These are phyloP conservation scores for Dolichoris vasculosae DNA, from an alignment of 1,140 invertebrate species.

Conservation along the genomic window DNA sequence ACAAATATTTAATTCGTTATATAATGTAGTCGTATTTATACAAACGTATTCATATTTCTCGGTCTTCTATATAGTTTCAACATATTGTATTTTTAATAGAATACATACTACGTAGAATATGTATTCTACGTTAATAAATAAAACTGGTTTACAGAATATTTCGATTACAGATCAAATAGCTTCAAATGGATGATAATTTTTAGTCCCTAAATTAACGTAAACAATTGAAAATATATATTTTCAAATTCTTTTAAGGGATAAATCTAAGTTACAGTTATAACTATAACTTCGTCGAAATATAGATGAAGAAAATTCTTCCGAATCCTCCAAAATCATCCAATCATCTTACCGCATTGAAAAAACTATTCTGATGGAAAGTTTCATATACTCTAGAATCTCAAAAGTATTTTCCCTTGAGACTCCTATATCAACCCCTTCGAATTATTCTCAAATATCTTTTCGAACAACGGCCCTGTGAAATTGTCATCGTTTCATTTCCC, in stretches of 20 bases:
- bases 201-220: too few relatives aligned
- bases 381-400: not conserved
- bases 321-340: not conserved
- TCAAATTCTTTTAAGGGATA: not conserved
- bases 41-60: too few relatives aligned
- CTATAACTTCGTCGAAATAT: not conserved
- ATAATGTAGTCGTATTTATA: too few relatives aligned
- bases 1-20: too few relatives aligned
- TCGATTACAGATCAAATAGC: too few relatives aligned
- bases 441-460: slow-evolving; percentile 36
- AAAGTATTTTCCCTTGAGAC: not conserved
- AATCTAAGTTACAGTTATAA: not conserved
- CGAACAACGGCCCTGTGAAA: slow-evolving; percentile 19
- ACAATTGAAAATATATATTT: too few relatives aligned
- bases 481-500: slow-evolving; percentile 23
- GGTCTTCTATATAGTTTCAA: too few relatives aligned
- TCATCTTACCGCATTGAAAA: not conserved
- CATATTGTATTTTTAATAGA: too few relatives aligned
- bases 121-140: too few relatives aligned
- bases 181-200: too few relatives aligned
- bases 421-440: slow-evolving; percentile 13
- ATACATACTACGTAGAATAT: too few relatives aligned
- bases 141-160: too few relatives aligned
- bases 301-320: not conserved
- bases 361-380: not conserved